These are phyloP conservation scores for Choloepus didactylus DNA, from an alignment of 2,797 vertebrate species.

Conservation along the genomic window DNA sequence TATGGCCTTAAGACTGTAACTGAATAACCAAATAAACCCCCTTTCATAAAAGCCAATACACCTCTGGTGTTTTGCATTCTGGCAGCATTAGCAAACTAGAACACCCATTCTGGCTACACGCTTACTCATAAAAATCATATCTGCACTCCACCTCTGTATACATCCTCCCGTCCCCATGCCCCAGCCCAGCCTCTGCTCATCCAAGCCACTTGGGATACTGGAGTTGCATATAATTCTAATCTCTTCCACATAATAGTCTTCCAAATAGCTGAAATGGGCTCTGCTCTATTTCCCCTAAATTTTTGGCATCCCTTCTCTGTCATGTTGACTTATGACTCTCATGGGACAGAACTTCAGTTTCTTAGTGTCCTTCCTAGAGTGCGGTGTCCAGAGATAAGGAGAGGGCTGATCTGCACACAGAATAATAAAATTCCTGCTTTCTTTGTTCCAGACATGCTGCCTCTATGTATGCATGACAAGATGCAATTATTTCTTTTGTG, in stretches of 20 bases:
- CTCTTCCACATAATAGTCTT: not conserved
- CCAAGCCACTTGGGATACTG: not conserved
- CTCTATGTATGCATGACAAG: not conserved
- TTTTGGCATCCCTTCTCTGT: not conserved
- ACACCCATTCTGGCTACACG: not conserved
- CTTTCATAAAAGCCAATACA: too few relatives aligned
- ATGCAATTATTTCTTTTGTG: not conserved
- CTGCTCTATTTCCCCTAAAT: not conserved
- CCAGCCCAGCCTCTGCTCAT: not conserved
- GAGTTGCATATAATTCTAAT: fast-evolving
- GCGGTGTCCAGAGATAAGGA: not conserved
- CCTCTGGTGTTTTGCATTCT: too few relatives aligned
- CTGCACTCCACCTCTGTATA: not conserved
- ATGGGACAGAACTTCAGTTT: not conserved
- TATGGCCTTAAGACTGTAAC: too few relatives aligned
- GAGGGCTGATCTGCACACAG: not conserved
- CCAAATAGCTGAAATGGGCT: not conserved
- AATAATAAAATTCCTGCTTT: not conserved
- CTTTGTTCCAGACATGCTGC: not conserved
- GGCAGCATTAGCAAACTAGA: too few relatives aligned
- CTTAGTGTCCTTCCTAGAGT: not conserved
- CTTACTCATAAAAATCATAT: not conserved
- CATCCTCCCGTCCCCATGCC: not conserved
- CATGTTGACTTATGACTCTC: not conserved
- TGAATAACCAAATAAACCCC: too few relatives aligned